Evolutionary conservation across 2,113 vertebrate species (phyloP).

Genomic region (Nipponia nippon): DNA sequence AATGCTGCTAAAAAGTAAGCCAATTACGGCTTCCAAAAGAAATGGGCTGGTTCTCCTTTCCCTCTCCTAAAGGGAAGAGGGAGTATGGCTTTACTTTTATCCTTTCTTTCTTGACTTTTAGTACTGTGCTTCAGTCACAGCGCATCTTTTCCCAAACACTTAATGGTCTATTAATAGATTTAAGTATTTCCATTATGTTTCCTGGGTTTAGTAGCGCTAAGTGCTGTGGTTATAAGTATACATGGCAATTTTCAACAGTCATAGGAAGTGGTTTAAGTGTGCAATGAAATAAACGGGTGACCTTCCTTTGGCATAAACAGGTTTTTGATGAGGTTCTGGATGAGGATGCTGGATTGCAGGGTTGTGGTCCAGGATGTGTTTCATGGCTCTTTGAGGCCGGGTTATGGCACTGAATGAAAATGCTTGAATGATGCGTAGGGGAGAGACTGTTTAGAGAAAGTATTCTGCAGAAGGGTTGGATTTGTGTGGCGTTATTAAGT

Average conservation of each 20-base stretch:
- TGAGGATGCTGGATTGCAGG: background rate
- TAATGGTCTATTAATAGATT: background rate
- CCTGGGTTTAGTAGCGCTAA: background rate
- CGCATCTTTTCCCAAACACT: background rate
- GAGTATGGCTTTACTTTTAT: background rate
- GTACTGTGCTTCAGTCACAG: background rate
- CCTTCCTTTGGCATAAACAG: background rate
- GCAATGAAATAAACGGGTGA: background rate
- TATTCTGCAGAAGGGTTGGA: background rate
- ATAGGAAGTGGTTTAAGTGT: background rate
- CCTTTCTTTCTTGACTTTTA: background rate
- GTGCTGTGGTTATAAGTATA: slow-evolving; percentile 27
- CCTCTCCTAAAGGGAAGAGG: background rate
- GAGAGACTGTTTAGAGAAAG: background rate
- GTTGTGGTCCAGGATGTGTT: background rate
- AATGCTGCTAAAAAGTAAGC: background rate
- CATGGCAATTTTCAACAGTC: background rate
- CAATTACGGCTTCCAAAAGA: background rate
- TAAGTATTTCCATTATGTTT: background rate
- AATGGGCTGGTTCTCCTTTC: background rate
- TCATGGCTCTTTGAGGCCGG: background rate
- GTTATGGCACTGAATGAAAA: background rate
- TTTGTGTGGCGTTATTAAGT: background rate
- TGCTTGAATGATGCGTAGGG: background rate
- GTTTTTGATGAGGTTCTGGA: background rate